phyloP scores from a whole-genome alignment of 2,888 invertebrate genomes.

The Euplexia lucipara region DNA sequence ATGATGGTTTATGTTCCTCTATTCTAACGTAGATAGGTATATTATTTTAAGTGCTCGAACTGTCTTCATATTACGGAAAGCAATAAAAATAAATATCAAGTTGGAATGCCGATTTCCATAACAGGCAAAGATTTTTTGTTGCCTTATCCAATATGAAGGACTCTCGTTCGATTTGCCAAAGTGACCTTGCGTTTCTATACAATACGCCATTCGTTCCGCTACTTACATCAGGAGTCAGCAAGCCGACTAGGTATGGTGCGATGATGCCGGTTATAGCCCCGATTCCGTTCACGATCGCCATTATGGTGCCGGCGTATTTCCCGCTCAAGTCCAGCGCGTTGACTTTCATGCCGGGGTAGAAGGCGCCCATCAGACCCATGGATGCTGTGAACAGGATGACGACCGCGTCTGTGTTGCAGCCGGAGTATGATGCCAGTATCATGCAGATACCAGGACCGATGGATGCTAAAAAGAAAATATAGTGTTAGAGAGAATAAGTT shows the following conservation, averaged over 20 bases:
- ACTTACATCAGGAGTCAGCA: conserved; percentile 92
- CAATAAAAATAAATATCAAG: conserved; percentile 22
- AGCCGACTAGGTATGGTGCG: conserved; percentile 93
- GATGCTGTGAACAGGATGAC: conserved; percentile 92
- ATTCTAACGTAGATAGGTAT: conserved; percentile 17
- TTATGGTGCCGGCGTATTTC: conserved; percentile 93
- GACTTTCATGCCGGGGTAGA: conserved; percentile 93
- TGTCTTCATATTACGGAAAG: conserved; percentile 9
- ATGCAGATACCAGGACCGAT: conserved; percentile 93
- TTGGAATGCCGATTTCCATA: conserved; percentile 39
- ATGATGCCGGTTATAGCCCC: conserved; percentile 94
- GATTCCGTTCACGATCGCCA: conserved; percentile 93
- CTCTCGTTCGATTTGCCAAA: conserved; percentile 24
- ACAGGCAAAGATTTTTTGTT: conserved; percentile 36
- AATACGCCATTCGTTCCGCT: conserved; percentile 61
- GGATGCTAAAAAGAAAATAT: conserved; percentile 86
- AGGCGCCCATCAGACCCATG: conserved; percentile 93
- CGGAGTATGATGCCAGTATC: conserved; percentile 93
- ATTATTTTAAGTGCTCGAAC: conserved; percentile 8
- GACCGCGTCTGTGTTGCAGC: conserved; percentile 91
- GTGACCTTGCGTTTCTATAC: conserved; percentile 56
- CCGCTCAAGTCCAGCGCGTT: conserved; percentile 93
- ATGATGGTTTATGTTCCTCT: not conserved
- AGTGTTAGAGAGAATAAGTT: conserved; percentile 16
- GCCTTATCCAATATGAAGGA: conserved; percentile 44